These are phyloP conservation scores for Latrodectus elegans DNA, from an alignment of 2,888 invertebrate species.

Conservation along the genomic window DNA sequence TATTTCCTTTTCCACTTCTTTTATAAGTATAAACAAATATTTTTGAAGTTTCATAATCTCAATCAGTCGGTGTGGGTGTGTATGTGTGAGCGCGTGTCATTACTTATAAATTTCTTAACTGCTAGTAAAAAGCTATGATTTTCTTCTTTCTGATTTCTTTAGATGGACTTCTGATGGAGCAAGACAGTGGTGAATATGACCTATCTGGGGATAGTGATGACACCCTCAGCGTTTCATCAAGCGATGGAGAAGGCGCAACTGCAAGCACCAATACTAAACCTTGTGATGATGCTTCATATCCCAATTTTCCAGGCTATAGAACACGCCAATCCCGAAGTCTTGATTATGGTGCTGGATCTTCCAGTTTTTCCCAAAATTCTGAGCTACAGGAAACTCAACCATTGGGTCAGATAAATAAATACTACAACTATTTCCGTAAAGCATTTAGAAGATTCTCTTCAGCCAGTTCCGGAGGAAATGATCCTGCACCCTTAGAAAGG, in stretches of 20 bases:
- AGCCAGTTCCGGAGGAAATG: background rate
- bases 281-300: background rate
- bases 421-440: background rate
- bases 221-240: background rate
- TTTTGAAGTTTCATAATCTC: too few species aligned
- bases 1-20: too few species aligned
- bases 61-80: too few species aligned
- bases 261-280: background rate
- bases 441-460: background rate
- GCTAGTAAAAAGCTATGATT: too few species aligned
- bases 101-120: too few species aligned
- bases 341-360: background rate
- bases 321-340: background rate
- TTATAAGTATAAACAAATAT: too few species aligned
- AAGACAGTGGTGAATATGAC: background rate
- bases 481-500: background rate
- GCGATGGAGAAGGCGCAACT: background rate
- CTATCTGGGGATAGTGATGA: background rate
- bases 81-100: too few species aligned
- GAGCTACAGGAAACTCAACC: background rate
- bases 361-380: background rate
- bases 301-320: too few species aligned
- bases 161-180: background rate
- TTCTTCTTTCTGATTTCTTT: background rate
- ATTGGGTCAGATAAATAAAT: background rate